Evolutionary conservation across 1,140 invertebrate species (phyloP), one percentile per base, ranked within the genome.

Genomic region (Aplysia californica): DNA sequence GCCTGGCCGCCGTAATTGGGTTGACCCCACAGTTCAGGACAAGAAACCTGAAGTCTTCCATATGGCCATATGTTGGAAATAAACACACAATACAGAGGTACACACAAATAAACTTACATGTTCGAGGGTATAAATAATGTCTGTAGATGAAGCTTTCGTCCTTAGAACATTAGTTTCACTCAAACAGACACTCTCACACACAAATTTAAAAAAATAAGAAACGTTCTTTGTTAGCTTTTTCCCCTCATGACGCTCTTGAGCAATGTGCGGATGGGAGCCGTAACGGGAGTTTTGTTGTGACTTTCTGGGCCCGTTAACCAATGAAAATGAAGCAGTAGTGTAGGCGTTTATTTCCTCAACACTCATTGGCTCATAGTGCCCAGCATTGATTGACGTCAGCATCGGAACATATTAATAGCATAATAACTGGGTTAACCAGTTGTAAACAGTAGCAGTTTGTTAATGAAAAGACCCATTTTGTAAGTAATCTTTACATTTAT

Each of bases 131-230:
- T 29, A 23, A 23, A 29, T 35, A 56, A 70, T 56, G 50, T 70
- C 18, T 56, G 44, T 56, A 56, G 68, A 56, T 70, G 68, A 70
- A 70, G 58, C 68, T 70, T 70, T 70, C 68, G 68, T 56, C 36
- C 44, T 56, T 35, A 70, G 50, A 70, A 70, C 68, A 70, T 58
- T 1, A 70, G 58, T 70, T 70, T 70, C 68, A 70, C 68, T 56
- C 68, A 70, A 69, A 58, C 68, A 70, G 26, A 21, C 68, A 70
- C 68, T 70, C 68, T 70, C 44, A 56, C 68, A 70, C 68, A 70
- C 44, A 70, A 33, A 56, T 29, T 56, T 33, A 44, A 70, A 35
- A n/a, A n/a, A n/a, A n/a, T n/a, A n/a, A n/a, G n/a, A n/a, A n/a
- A n/a, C n/a, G n/a, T n/a, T n/a, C n/a, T n/a, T n/a, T n/a, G n/a